Conservation (phyloP, 2,888 invertebrate genomes). For the Nomada ruficornis region DNA sequence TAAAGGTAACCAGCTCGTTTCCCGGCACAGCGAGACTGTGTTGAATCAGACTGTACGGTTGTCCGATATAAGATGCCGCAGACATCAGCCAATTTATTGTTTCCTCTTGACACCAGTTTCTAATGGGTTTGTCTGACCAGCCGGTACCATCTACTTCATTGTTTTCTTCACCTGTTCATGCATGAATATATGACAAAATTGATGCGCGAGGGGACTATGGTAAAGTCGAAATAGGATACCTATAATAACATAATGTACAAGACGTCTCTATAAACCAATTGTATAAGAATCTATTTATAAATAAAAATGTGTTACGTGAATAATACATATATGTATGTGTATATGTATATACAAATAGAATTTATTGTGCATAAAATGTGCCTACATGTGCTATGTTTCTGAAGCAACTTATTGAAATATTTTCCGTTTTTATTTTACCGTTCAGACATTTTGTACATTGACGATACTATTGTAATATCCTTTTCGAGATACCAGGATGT, state of each 20-base stretch:
- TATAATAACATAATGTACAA: too few species aligned
- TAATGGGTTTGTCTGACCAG: constrained; percentile 86
- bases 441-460: too few species aligned
- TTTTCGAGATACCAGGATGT: too few species aligned
- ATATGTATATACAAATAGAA: too few species aligned
- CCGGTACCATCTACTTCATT: constrained; percentile 80
- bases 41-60: constrained; percentile 78
- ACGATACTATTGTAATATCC: too few species aligned
- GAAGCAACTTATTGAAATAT: background rate
- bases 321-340: too few species aligned
- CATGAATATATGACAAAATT: background rate
- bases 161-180: constrained; percentile 73
- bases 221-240: too few species aligned
- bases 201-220: background rate
- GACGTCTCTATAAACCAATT: too few species aligned
- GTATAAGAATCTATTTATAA: too few species aligned
- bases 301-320: too few species aligned
- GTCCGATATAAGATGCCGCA: constrained; percentile 78
- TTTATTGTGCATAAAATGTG: too few species aligned
- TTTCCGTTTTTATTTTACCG: background rate
- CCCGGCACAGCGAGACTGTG: constrained; percentile 79
- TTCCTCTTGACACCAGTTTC: constrained; percentile 86
- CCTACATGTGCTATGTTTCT: too few species aligned
- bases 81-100: constrained; percentile 85
- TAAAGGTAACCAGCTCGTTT: constrained; percentile 74